Base-by-base conservation (phyloP, 2,113 vertebrate species). In the Myotis lucifugus region DNA sequence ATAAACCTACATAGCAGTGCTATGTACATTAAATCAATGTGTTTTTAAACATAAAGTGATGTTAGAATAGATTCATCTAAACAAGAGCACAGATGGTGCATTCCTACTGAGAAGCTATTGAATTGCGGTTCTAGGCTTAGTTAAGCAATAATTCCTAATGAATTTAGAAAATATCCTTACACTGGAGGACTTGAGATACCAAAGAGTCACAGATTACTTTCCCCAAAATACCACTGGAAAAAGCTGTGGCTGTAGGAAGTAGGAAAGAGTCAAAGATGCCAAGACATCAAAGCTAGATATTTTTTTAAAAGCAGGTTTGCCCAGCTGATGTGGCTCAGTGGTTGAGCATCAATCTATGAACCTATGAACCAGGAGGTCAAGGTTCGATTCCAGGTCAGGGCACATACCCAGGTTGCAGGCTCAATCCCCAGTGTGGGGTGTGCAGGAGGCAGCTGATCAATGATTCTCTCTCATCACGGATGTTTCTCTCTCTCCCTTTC, bases 141-240 rank as follows among this genome's bases (percentile, higher is more conserved):
- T 56, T 92, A 89, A 88, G 70, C 52, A 89, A 66, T 76, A 52
- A 94, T 94, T 88, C 78, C 89, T 89, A 91, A 86, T 21, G 87
- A 86, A 66, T 61, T 52, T 46, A 87, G 56, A 85, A 64, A 37
- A 85, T 11, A 34, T 42, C 88, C 90, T 81, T 50, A 66, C 11
- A 40, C 72, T 10, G 50, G 9, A 56, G 54, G 37, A 40, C 50
- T 13, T 46, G 42, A 86, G 87, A 81, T 25, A 69, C 3, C 21
- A 70, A 17, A 83, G 76, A 40, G 11, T 56, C 90, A 81, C 14
- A 46, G 7, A 5, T 42, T 42, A 64, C 46, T 69, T 85, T 77
- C 34, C 23, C 61, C 21, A 37, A 72, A 73, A 69, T 18, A 69
- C 61, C 27, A 29, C 0, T 64, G 70, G 23, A 66, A 85, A 88